A percentile compares a stretch with the other conserved stretches of the same genome.
phyloP scores from a whole-genome alignment of 2,888 invertebrate species.

The Mimachlamys varia region DNA sequence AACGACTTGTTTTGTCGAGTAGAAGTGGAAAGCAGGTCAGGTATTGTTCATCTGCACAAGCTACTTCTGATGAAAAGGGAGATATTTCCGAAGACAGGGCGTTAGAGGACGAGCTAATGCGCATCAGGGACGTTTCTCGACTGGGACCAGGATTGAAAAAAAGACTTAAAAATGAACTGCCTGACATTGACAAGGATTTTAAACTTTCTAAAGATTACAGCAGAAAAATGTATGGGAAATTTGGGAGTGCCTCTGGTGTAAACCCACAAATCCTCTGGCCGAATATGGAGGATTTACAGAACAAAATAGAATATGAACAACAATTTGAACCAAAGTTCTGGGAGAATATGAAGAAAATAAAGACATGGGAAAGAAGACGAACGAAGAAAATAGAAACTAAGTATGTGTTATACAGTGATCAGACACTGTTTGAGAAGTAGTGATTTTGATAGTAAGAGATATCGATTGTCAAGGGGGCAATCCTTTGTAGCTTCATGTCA shows the following conservation, averaged over 20 bases:
- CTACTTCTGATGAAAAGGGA: not conserved
- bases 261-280: conserved; percentile 3
- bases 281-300: not conserved
- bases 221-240: not conserved
- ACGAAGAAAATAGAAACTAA: not conserved
- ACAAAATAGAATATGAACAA: not conserved
- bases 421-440: too few species aligned
- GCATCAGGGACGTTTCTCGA: not conserved
- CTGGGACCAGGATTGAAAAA: not conserved
- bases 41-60: not conserved
- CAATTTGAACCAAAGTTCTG: not conserved
- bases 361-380: not conserved
- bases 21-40: not conserved
- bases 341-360: not conserved
- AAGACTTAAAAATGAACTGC: not conserved
- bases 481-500: too few species aligned
- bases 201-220: not conserved
- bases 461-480: too few species aligned
- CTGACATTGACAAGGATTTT: not conserved
- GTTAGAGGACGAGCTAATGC: not conserved
- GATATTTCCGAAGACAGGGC: not conserved
- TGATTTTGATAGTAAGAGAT: too few species aligned
- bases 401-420: not conserved
- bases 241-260: conserved; percentile 5
- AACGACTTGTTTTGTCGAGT: not conserved